Base-by-base conservation (phyloP, 2,888 invertebrate genomes). In the Lamproptera curius region DNA sequence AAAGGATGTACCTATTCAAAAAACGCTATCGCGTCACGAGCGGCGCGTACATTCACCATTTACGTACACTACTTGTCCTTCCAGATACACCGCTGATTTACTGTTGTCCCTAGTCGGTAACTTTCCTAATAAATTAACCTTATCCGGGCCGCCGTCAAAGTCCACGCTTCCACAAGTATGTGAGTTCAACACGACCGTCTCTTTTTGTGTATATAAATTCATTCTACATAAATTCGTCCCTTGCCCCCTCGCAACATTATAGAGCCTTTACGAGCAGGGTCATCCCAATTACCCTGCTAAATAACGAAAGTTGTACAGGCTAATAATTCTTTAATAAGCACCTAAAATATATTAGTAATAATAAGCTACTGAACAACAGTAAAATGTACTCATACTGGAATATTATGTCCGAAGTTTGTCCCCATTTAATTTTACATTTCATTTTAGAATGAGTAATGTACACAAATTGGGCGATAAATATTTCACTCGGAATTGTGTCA, bases 51-150 rank as follows among this genome's bases (percentile, higher is more conserved):
- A 40, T 49, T 41, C 36, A 37, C 36, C 33, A 50, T 50, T 45
- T 41, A 50, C 36, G 49, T 41, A 33, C 41, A 33, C 44, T 36
- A 44, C 41, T 44, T 45, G 49, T 50, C 41, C 44, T 37, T 47
- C 38, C 49, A 50, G 49, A 50, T 45, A 50, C 41, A 44, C 45
- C 71, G 73, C 73, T 82, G 80, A 85, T 85, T 82, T 82, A 84
- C 71, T 76, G 78, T 40, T 50, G 49, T 36, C 49, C 49, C 59
- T 59, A 70, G 73, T 76, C 73, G 62, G 65, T 68, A 85, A 86
- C 78, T 86, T 85, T 80, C 55, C 73, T 76, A 82, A 86, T 86
- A 85, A 84, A 86, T 85, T 83, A 83, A 75, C 80, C 78, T 73
- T 81, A 78, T 79, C 77, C 76, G 71, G 65, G 72, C 79, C 73